Evolutionary conservation across 2,797 vertebrate species (phyloP), one percentile per base, ranked within the genome.

Genomic region (Phataginus tricuspis): DNA sequence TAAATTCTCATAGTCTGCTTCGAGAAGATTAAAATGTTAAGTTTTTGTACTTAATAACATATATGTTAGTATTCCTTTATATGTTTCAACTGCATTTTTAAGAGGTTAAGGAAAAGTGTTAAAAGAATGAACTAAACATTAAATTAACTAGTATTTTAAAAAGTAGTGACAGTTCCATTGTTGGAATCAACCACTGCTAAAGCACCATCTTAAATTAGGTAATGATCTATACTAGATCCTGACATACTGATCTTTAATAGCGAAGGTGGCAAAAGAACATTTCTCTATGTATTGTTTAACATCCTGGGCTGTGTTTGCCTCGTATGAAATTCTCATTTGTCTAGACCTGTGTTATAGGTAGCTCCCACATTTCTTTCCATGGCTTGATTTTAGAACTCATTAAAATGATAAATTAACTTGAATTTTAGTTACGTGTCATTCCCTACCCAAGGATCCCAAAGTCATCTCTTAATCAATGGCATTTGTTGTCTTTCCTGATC

Each of bases 351-450:
- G 14, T 75, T 86, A 53, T 7, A 86, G 42, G 53, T 42, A 61
- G 23, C n/a, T 45, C 80, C 31, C 5, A 66, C 68, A 49, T 69
- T 12, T 57, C 49, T 87, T 91, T 83, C 77, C 23, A 16, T 71
- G 31, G 45, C 87, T 69, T 94, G 53, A 91, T 83, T 77, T 77
- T 55, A 96, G 53, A 91, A 94, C 77, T 91, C 45, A 23, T 75
- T 74, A 85, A 69, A 71, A 69, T 16, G 19, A 63, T 89, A 63
- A 90, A 15, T 71, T 79, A 68, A 90, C 57, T 75, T 78, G 39
- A 74, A 68, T 90, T 90, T 86, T 91, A 31, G 0, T 66, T 77
- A 53, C 2, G 4, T 74, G n/a, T 86, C 49, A 57, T 91, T 91
- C 25, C 27, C 25, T 45, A 29, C 57, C 23, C 64, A 42, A 91